These are phyloP conservation scores for Mythimna vitellina DNA, from an alignment of 2,888 invertebrate genomes.

Conservation along the genomic window DNA sequence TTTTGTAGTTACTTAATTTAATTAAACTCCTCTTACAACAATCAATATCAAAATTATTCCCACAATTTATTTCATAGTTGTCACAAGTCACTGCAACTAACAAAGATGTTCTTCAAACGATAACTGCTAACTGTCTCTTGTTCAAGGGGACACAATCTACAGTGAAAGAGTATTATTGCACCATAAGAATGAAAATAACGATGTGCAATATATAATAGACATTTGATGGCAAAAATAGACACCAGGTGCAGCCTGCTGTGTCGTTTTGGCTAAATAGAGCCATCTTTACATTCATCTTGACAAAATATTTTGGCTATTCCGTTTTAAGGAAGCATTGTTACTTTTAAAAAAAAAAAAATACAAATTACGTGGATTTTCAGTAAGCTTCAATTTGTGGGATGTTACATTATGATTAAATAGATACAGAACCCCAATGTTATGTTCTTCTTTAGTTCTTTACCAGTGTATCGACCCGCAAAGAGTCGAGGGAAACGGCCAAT, in stretches of 20 bases:
- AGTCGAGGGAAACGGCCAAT: slow-evolving; percentile 48
- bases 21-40: neutral
- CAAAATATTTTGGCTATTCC: slow-evolving; percentile 30
- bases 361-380: neutral
- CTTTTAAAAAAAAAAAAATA: neutral
- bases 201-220: slow-evolving; percentile 43
- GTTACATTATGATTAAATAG: neutral
- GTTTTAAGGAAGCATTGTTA: neutral
- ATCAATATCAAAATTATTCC: slow-evolving; percentile 18
- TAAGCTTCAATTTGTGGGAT: neutral
- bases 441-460: slow-evolving; percentile 22
- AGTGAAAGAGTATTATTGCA: slow-evolving; percentile 27
- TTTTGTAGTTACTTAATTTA: too few species aligned
- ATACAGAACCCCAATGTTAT: neutral
- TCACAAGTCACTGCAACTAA: slow-evolving; percentile 25
- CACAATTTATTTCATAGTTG: slow-evolving; percentile 29
- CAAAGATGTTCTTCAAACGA: slow-evolving; percentile 29
- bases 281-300: slow-evolving; percentile 28
- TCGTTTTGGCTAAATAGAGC: slow-evolving; percentile 57
- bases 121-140: slow-evolving; percentile 23
- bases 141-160: slow-evolving; percentile 29
- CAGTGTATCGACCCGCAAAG: slow-evolving; percentile 35
- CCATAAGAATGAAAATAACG: slow-evolving; percentile 35
- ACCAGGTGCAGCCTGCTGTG: slow-evolving; percentile 63
- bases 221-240: slow-evolving; percentile 45